Conservation (phyloP, 2,888 invertebrate species). For the Agapetus fuscipes region DNA sequence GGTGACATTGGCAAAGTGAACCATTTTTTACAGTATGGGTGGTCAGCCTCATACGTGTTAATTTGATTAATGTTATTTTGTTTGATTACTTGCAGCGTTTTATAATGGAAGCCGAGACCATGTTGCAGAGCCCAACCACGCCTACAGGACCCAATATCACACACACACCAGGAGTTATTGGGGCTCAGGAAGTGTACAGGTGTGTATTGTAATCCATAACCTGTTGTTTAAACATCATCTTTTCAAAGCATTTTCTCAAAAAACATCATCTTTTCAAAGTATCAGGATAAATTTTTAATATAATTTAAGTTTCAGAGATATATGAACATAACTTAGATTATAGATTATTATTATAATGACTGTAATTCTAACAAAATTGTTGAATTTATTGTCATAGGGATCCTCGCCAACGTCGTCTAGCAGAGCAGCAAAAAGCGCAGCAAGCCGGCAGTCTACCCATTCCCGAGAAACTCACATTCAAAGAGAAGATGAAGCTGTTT, state of each 20-base stretch:
- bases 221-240: background rate
- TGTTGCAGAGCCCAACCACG: constrained; percentile 68
- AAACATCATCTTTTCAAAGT: too few species aligned
- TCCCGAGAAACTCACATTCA: constrained; percentile 90
- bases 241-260: constrained; percentile 1
- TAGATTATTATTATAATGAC: too few species aligned
- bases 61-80: constrained; percentile 19
- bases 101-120: constrained; percentile 68
- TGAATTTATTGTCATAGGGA: too few species aligned
- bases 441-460: constrained; percentile 56
- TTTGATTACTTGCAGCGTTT: constrained; percentile 67
- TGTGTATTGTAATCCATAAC: too few species aligned
- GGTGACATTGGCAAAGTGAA: too few species aligned
- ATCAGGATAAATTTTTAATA: too few species aligned
- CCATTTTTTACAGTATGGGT: too few species aligned
- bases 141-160: constrained; percentile 48
- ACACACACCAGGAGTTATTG: constrained; percentile 92
- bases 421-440: constrained; percentile 59
- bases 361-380: too few species aligned
- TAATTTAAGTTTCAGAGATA: too few species aligned
- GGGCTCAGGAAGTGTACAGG: constrained; percentile 96
- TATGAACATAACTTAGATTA: too few species aligned
- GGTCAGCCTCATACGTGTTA: background rate
- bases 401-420: constrained; percentile 79
- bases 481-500: constrained; percentile 99